Base-by-base conservation (phyloP, 2,113 vertebrate species). In the Marmota flaviventris region DNA sequence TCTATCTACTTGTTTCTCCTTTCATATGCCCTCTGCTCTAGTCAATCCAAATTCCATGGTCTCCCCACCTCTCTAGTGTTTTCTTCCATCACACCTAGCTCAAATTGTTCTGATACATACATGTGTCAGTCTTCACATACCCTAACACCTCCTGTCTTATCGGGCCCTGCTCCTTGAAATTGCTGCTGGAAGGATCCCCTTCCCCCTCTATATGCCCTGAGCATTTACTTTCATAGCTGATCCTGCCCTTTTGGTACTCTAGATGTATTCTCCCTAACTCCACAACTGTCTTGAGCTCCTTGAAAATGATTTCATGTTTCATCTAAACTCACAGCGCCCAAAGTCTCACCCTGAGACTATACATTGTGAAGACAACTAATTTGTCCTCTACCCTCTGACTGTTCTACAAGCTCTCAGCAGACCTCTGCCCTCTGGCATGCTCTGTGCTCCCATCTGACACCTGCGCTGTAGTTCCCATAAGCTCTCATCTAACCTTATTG, bases 281-380 rank as follows among this genome's bases (percentile, higher is more conserved):
- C 85, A 89, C 25, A 95, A 86, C 29, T 67, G 18, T 53, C 65
- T 65, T 72, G 13, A 84, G 8, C 2, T 58, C 34, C 61, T 48
- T 96, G 37, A 86, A 95, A 97, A 88, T 37, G 82, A 86, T 92
- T 61, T 63, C 70, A 39, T 29, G 18, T 18, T 24, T 89, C 79
- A 67, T 61, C 17, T 56, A 95, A 65, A 63, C 5, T 84, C 63
- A 42, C 3, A 89, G 39, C 4, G 42, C 32, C 61, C 32, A 14
- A 82, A 61, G 51, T 45, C 27, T 85, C 82, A 56, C 17, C 29
- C 61, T 81, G 32, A 91, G 48, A 32, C 16, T 39, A 58, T 72
- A 53, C 65, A 76, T 18, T 92, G 29, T 76, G 37, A 73, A 48
- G 37, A 83, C 4, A 69, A 29, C n/a, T 61, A 56, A 45, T 92